Conservation (phyloP, 2,797 vertebrate genomes). For the Decapterus maruadsi region DNA sequence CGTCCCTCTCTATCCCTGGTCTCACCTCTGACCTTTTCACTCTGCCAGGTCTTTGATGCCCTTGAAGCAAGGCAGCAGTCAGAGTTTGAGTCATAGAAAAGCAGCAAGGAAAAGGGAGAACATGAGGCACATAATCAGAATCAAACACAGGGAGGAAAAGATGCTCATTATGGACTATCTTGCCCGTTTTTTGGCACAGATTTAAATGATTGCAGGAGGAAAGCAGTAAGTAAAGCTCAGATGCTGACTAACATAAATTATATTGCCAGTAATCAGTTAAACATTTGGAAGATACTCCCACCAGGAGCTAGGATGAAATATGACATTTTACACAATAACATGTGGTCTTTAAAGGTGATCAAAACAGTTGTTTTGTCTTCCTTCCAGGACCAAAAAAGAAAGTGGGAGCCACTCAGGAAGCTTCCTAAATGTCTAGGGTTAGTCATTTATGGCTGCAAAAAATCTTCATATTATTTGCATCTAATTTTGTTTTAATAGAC, state of each 20-base stretch:
- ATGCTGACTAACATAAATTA: neutral
- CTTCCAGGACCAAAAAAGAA: neutral
- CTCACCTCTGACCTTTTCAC: constrained; percentile 47
- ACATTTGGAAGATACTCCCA: too few relatives aligned
- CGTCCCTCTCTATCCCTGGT: neutral
- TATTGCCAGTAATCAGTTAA: too few relatives aligned
- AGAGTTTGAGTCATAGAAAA: constrained; percentile 12
- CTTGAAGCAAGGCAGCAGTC: constrained; percentile 23
- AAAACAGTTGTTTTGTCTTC: neutral
- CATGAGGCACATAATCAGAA: neutral
- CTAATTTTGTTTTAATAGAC: too few relatives aligned
- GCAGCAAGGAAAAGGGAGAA: neutral
- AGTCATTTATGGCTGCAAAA: too few relatives aligned
- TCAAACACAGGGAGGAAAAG: neutral
- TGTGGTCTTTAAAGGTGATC: neutral
- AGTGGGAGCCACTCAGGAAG: neutral
- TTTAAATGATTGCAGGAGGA: neutral
- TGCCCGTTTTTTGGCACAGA: neutral
- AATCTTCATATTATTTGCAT: neutral
- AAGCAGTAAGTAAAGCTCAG: neutral
- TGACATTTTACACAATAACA: neutral
- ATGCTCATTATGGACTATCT: neutral
- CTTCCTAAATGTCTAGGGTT: too few relatives aligned
- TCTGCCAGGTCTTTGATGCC: constrained; percentile 43
- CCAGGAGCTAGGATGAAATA: neutral